A percentile compares a stretch with the other conserved stretches of the same genome.
phyloP scores from a whole-genome alignment of 2,888 invertebrate genomes.

The Mimas tiliae region DNA sequence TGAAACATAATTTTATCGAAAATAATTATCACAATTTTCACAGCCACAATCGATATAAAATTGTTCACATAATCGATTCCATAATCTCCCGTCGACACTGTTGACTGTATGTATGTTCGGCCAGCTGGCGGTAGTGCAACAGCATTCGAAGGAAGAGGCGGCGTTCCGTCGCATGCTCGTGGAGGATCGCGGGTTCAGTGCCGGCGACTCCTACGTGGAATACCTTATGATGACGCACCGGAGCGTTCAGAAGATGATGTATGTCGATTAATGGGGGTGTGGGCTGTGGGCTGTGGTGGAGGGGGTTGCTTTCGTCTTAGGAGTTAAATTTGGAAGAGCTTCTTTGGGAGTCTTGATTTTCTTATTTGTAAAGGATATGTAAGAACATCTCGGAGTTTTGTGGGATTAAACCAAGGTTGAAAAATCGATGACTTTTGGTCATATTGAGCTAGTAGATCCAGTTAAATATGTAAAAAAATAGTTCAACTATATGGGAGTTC shows the following conservation, averaged over 20 bases:
- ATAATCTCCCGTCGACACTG: not conserved
- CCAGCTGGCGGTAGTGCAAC: conserved; percentile 63
- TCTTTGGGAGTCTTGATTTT: too few relatives aligned
- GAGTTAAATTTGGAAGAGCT: not conserved
- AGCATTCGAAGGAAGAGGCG: conserved; percentile 84
- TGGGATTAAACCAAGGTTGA: too few relatives aligned
- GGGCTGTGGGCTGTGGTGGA: conserved; percentile 23
- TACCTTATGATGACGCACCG: conserved; percentile 98
- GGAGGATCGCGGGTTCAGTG: conserved; percentile 94
- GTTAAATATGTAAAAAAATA: too few relatives aligned
- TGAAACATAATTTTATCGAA: too few relatives aligned
- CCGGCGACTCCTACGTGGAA: conserved; percentile 95
- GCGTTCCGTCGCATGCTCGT: conserved; percentile 95
- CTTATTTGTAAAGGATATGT: not conserved
- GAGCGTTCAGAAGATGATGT: conserved; percentile 88
- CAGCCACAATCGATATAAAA: not conserved
- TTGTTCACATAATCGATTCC: not conserved
- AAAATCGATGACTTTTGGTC: too few relatives aligned
- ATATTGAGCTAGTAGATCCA: too few relatives aligned
- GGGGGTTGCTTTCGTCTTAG: conserved; percentile 23
- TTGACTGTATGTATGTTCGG: conserved; percentile 13
- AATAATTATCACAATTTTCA: too few relatives aligned
- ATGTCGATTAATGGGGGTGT: conserved; percentile 42
- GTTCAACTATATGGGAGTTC: too few relatives aligned
- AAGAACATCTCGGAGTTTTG: too few relatives aligned